Percentiles rank a stretch among this genome's conserved stretches.
phyloP scores from a whole-genome alignment of 2,797 vertebrate genomes.

The Macropodus opercularis region DNA sequence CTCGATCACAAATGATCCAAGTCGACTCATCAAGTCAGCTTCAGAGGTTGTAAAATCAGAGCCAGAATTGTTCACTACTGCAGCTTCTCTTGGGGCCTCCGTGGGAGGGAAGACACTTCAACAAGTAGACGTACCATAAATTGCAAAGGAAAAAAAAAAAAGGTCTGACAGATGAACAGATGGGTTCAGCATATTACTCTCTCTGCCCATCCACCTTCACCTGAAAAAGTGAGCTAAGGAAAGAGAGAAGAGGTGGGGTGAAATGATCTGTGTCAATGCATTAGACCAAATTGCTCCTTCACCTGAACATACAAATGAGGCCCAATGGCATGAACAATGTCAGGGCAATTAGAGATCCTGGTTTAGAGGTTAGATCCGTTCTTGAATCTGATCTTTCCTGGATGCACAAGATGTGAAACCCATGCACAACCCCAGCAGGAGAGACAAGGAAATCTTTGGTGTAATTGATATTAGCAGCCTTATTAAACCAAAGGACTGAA shows the following conservation, averaged over 20 bases:
- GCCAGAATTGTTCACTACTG: constrained; percentile 67
- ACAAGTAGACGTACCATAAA: constrained; percentile 76
- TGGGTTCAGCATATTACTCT: constrained; percentile 79
- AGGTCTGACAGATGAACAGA: constrained; percentile 82
- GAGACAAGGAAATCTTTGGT: constrained; percentile 55
- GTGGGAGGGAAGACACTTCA: constrained; percentile 70
- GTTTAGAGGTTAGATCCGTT: constrained; percentile 72
- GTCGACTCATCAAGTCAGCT: constrained; percentile 67
- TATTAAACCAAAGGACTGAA: constrained; percentile 65
- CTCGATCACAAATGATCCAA: constrained; percentile 64
- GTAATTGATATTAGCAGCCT: constrained; percentile 71
- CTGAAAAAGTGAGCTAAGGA: constrained; percentile 71
- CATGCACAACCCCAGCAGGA: constrained; percentile 29
- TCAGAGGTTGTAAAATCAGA: constrained; percentile 61
- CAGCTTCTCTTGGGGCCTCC: constrained; percentile 47
- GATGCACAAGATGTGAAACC: no score
- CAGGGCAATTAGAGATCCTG: constrained; percentile 76
- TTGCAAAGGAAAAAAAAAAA: constrained; percentile 75
- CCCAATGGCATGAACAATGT: constrained; percentile 71
- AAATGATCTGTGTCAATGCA: constrained; percentile 82
- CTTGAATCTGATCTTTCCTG: constrained; percentile 46
- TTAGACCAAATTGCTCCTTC: constrained; percentile 80
- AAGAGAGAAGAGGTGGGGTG: constrained; percentile 62
- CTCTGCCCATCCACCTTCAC: constrained; percentile 69
- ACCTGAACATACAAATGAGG: constrained; percentile 81